Base-by-base conservation (phyloP, 1,140 invertebrate genomes). In the Pantala flavescens region DNA sequence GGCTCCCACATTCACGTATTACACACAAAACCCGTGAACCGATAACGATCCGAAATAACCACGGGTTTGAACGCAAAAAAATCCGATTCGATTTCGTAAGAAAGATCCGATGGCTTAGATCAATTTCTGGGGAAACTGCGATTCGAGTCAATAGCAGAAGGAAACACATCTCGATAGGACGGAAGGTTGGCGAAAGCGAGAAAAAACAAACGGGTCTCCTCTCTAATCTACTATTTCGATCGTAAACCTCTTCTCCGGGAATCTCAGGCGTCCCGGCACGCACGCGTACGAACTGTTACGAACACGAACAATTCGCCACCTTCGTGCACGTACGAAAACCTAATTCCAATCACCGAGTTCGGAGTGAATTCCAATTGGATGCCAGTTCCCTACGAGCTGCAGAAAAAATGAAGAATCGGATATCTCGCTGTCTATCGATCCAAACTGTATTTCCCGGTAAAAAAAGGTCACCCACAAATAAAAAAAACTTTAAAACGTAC, bases 261-360 rank as follows among this genome's bases (percentile, higher is more conserved):
- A 63, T 63, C 49, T 63, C n/a, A 19, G 49, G 49, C 49, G 49
- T 63, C 49, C 49, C 5, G 49, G 49, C 49, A 63, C 49, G 49
- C 49, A 63, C 49, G 49, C 49, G 49, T 63, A 63, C n/a, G 49
- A 63, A 63, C 49, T 63, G 49, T 63, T 63, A 63, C 49, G 12
- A 16, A 21, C 49, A 63, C 49, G n/a, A 16, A 21, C 49, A 63
- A 63, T 63, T 63, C 49, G 49, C 49, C 49, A 63, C 49, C 49
- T 16, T 63, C 49, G 14, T 14, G 49, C 49, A 63, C 49, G 49
- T 63, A 63, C 16, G 49, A 63, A 63, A 63, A 63, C 49, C 49
- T 21, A 63, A 63, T 63, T 63, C 49, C 49, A 63, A 19, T 63
- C 49, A 21, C 49, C 14, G 16, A 63, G 49, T 19, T 21, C 16